Conservation (phyloP, 2,113 vertebrate genomes). For the Recurvirostra avosetta region DNA sequence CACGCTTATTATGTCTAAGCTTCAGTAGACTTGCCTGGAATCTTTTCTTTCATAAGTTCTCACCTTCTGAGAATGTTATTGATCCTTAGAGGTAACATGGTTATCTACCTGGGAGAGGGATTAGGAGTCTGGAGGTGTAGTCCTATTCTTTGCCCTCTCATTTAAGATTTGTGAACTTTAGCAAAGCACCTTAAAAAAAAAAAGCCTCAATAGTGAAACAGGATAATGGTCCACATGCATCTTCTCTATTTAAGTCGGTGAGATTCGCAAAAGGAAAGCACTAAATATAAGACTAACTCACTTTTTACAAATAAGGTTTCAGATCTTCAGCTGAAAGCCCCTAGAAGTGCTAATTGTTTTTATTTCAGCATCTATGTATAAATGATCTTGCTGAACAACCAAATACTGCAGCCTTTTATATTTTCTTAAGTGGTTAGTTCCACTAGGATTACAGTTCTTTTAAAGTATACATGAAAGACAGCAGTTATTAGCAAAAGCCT, state of each 20-base stretch:
- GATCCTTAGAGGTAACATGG: not conserved
- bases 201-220: not conserved
- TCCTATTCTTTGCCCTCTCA: not conserved
- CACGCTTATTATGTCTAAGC: not conserved
- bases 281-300: not conserved
- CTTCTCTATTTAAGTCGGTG: not conserved
- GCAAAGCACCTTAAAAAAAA: not conserved
- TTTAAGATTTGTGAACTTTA: not conserved
- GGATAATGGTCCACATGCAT: not conserved
- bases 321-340: not conserved
- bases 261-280: not conserved
- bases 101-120: not conserved
- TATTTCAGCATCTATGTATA: not conserved
- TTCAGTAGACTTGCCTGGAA: not conserved
- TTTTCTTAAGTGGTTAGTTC: not conserved
- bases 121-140: not conserved
- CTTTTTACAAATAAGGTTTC: not conserved
- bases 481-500: not conserved
- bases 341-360: not conserved
- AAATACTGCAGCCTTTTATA: not conserved
- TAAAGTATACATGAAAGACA: conserved; percentile 13
- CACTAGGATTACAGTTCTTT: not conserved
- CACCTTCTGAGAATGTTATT: not conserved
- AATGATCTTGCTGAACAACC: not conserved
- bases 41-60: not conserved